These are phyloP conservation scores for Bellardia pandia DNA, from an alignment of 2,888 invertebrate species.

Conservation along the genomic window DNA sequence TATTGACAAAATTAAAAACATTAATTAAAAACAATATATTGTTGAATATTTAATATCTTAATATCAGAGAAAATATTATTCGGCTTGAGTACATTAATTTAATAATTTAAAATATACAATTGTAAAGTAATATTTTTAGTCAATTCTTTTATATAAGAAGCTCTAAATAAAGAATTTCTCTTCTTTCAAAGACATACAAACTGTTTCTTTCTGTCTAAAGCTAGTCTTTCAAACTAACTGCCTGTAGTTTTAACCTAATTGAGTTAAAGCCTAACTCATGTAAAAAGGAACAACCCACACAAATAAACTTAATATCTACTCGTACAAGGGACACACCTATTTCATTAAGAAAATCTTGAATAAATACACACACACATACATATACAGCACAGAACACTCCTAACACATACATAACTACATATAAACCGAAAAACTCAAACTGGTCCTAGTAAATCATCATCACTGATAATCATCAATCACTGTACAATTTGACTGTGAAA, in stretches of 20 bases:
- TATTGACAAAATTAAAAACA: too few relatives aligned
- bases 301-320: background rate
- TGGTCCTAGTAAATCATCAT: conserved; percentile 53
- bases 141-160: too few relatives aligned
- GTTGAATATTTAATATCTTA: too few relatives aligned
- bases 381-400: too few relatives aligned
- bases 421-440: conserved; percentile 12
- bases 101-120: too few relatives aligned
- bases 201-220: background rate
- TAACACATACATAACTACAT: background rate
- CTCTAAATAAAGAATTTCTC: too few relatives aligned
- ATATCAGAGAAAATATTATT: too few relatives aligned
- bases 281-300: background rate
- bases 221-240: background rate
- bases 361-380: background rate
- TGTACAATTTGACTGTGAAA: conserved; percentile 49
- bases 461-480: conserved; percentile 68
- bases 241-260: conserved; percentile 5
- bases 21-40: too few relatives aligned
- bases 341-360: conserved; percentile 7
- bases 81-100: too few relatives aligned
- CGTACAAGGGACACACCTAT: conserved; percentile 11
- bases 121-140: too few relatives aligned
- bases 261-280: background rate
- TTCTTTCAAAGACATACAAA: too few relatives aligned